Evolutionary conservation across 2,888 invertebrate genomes (phyloP).

Genomic region (Dioctria linearis): DNA sequence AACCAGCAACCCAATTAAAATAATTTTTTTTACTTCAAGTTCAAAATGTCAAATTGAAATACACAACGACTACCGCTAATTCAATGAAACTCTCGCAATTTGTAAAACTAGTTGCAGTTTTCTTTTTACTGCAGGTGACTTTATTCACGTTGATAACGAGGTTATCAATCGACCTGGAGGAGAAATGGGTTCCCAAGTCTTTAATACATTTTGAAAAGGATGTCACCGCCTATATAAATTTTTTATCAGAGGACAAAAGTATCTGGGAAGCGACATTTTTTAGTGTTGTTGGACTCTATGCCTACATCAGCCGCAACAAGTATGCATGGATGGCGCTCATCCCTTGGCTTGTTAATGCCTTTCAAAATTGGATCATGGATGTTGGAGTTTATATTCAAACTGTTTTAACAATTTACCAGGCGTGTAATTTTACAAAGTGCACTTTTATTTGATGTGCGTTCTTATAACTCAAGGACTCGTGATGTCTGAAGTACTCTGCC

Average conservation of each 20-base stretch:
- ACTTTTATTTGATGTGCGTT: conserved; percentile 3
- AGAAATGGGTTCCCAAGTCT: conserved; percentile 18
- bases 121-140: conserved; percentile 20
- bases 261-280: conserved; percentile 30
- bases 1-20: not conserved
- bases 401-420: conserved; percentile 57
- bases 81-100: conserved; percentile 14
- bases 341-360: conserved; percentile 63
- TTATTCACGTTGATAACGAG: conserved; percentile 30
- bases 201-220: conserved; percentile 26
- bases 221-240: conserved; percentile 19
- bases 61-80: not conserved
- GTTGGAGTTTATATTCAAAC: conserved; percentile 59
- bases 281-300: conserved; percentile 20
- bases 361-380: conserved; percentile 61
- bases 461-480: conserved; percentile 60
- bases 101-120: conserved; percentile 21
- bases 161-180: conserved; percentile 38
- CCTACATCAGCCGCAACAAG: conserved; percentile 57
- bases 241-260: conserved; percentile 6
- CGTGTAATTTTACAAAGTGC: conserved; percentile 21
- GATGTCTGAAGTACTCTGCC: conserved; percentile 61
- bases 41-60: not conserved
- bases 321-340: conserved; percentile 62
- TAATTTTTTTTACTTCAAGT: not conserved